A percentile compares a stretch with the other conserved stretches of the same genome.
These are phyloP conservation scores for Desoria tigrina DNA, from an alignment of 2,888 invertebrate genomes.

Conservation along the genomic window DNA sequence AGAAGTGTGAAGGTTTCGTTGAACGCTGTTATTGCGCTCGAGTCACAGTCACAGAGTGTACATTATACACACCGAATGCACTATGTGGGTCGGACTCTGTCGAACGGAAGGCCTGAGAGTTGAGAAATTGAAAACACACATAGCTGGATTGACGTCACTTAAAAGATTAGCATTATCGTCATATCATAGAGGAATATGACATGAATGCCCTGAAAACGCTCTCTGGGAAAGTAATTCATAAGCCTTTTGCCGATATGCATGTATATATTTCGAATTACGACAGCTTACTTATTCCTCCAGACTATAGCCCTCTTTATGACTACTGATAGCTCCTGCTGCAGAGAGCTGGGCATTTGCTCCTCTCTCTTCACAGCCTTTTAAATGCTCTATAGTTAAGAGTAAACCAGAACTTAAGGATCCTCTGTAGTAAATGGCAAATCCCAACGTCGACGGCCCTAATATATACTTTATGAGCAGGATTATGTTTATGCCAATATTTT, in stretches of 20 bases:
- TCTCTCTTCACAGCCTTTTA: not conserved
- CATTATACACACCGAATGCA: not conserved
- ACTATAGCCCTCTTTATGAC: not conserved
- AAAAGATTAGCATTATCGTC: slow-evolving; percentile 12
- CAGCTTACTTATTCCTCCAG: not conserved
- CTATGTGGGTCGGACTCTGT: not conserved
- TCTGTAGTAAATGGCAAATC: too few species aligned
- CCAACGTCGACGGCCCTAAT: too few species aligned
- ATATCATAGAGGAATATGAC: slow-evolving; percentile 1
- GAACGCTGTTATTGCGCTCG: too few species aligned
- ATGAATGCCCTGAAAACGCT: slow-evolving; percentile 7
- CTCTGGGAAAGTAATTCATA: not conserved
- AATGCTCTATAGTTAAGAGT: too few species aligned
- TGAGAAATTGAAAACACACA: not conserved
- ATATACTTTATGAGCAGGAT: too few species aligned
- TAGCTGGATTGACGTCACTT: slow-evolving; percentile 6
- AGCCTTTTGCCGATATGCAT: too few species aligned
- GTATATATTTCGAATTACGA: not conserved
- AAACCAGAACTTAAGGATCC: too few species aligned
- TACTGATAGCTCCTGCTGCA: not conserved
- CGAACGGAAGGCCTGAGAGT: too few species aligned
- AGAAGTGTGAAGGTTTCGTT: too few species aligned
- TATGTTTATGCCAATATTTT: too few species aligned
- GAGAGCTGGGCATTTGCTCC: not conserved
- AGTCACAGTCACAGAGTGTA: too few species aligned